Evolutionary conservation across 2,113 vertebrate species (phyloP).

Genomic region (Crotalus helleri): DNA sequence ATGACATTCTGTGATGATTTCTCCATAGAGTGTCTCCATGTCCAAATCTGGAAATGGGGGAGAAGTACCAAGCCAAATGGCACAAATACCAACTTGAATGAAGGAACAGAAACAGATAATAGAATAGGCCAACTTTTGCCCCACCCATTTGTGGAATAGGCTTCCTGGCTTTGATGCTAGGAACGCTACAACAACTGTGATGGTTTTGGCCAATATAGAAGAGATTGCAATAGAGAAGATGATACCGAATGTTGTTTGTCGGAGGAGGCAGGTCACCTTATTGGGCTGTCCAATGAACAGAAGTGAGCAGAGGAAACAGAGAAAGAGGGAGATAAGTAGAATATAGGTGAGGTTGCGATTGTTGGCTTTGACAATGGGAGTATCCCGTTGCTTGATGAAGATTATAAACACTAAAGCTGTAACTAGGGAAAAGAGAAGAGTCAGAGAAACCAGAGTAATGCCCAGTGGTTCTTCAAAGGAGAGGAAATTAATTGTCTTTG

Average conservation of each 20-base stretch:
- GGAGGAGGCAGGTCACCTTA: not conserved
- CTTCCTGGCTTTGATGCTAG: not conserved
- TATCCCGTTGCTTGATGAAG: not conserved
- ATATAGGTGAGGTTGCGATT: not conserved
- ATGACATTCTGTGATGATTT: not conserved
- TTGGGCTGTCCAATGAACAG: not conserved
- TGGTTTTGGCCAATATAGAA: not conserved
- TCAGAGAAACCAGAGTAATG: not conserved
- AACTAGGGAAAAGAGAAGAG: not conserved
- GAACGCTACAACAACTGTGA: not conserved
- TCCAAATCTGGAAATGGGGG: not conserved
- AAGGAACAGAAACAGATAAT: not conserved
- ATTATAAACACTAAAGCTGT: not conserved
- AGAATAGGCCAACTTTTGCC: not conserved
- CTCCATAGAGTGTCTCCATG: not conserved
- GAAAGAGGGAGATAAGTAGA: not conserved
- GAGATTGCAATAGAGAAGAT: not conserved
- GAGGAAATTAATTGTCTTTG: not conserved
- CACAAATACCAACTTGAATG: not conserved
- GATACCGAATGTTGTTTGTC: not conserved
- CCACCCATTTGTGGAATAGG: not conserved
- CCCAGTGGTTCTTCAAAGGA: not conserved
- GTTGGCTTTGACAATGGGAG: constrained; percentile 7
- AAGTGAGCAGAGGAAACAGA: not conserved
- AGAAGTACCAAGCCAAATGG: not conserved